Evolutionary conservation across 2,113 vertebrate genomes (phyloP).

Genomic region (Psittacula cyanocephala): DNA sequence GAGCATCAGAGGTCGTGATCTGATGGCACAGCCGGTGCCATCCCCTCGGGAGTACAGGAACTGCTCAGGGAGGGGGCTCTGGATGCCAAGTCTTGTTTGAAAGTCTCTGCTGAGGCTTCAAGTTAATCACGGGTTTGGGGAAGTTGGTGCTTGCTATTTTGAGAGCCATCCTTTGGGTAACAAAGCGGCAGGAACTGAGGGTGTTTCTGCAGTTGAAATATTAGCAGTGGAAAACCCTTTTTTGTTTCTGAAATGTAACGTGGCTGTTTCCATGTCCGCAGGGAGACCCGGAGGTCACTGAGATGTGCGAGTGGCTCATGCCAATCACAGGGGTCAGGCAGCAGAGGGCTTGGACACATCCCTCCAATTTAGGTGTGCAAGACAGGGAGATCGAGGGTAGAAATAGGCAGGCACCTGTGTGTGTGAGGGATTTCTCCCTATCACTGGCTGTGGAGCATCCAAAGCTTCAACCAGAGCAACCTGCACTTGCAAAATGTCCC

Average conservation of each 20-base stretch:
- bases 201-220: background rate
- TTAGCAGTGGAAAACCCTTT: background rate
- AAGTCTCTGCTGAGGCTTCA: background rate
- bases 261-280: background rate
- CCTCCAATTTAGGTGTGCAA: background rate
- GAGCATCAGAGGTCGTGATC: background rate
- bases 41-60: background rate
- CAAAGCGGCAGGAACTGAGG: background rate
- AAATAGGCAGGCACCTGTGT: background rate
- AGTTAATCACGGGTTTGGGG: background rate
- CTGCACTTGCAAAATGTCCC: background rate
- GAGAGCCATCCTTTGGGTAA: background rate
- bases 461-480: background rate
- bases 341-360: background rate
- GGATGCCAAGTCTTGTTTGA: background rate
- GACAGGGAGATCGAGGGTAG: background rate
- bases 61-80: background rate
- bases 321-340: background rate
- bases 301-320: background rate
- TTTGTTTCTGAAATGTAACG: background rate
- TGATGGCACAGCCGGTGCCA: accelerated
- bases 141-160: background rate
- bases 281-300: background rate
- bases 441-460: background rate
- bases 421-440: accelerated